Evolutionary conservation across 2,797 vertebrate species (phyloP).

Genomic region (Tadarida brasiliensis): DNA sequence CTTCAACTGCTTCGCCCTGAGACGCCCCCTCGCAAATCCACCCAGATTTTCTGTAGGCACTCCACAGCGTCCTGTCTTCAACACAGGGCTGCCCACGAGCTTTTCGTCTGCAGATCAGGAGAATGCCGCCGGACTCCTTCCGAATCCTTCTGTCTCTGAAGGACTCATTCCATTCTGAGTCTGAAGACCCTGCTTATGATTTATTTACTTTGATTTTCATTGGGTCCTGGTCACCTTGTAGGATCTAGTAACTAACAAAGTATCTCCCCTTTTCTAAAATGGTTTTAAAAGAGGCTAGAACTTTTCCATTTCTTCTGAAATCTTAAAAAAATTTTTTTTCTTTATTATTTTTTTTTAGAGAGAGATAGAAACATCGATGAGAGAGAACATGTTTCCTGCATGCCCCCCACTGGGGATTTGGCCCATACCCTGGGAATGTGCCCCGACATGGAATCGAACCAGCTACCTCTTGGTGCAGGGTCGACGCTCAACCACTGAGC

Average conservation of each 20-base stretch:
- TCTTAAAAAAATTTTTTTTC: not conserved
- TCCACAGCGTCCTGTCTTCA: not conserved
- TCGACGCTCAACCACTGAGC: too few species aligned
- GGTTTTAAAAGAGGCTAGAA: not conserved
- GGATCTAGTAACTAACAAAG: not conserved
- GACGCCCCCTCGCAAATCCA: not conserved
- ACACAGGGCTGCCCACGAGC: not conserved
- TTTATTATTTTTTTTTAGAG: too few species aligned
- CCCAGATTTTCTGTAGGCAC: constrained; percentile 4
- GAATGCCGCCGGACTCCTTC: not conserved
- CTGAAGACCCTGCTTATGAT: not conserved
- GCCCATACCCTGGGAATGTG: too few species aligned
- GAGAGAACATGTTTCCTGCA: too few species aligned
- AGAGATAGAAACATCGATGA: too few species aligned
- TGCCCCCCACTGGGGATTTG: too few species aligned
- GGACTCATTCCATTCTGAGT: not conserved
- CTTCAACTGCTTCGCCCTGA: not conserved
- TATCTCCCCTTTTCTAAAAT: not conserved
- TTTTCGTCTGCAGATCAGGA: not conserved
- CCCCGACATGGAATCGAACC: too few species aligned
- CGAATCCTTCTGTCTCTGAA: not conserved
- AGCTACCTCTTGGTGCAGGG: too few species aligned
- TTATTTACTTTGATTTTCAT: not conserved
- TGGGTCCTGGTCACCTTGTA: not conserved
- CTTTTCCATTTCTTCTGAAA: not conserved